phyloP scores from a whole-genome alignment of 2,797 vertebrate genomes.

The Diplodus puntazzo region DNA sequence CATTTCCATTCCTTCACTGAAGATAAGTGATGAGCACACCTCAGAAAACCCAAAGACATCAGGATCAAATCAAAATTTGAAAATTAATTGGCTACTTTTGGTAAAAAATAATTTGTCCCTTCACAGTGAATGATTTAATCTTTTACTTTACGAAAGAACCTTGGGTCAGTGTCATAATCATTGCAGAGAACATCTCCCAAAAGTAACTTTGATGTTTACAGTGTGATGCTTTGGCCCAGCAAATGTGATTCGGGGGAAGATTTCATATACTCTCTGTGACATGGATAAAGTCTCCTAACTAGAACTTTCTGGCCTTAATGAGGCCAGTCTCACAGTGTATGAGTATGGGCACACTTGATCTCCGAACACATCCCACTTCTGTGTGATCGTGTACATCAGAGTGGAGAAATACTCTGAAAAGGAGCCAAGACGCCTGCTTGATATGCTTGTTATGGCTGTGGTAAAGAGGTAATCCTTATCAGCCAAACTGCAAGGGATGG shows the following conservation, averaged over 20 bases:
- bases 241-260: conserved; percentile 44
- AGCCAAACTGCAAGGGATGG: conserved; percentile 18
- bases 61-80: neutral
- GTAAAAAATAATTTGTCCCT: neutral
- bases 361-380: conserved; percentile 67
- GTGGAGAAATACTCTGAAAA: conserved; percentile 60
- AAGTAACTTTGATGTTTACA: conserved; percentile 51
- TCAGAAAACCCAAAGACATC: neutral
- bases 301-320: conserved; percentile 78
- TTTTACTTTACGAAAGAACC: conserved; percentile 2
- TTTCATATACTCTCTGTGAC: conserved; percentile 44
- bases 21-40: neutral
- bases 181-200: conserved; percentile 27
- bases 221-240: conserved; percentile 28
- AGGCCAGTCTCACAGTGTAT: conserved; percentile 67
- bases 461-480: conserved; percentile 60
- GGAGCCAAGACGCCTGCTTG: conserved; percentile 57
- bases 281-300: conserved; percentile 63
- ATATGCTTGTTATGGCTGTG: conserved; percentile 58
- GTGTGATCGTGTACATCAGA: conserved; percentile 77
- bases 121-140: conserved; percentile 13
- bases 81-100: neutral
- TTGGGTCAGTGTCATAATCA: conserved; percentile 31
- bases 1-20: neutral
- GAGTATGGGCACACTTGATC: conserved; percentile 69